Base-by-base conservation (phyloP, 2,113 vertebrate species). In the Hyla sarda region DNA sequence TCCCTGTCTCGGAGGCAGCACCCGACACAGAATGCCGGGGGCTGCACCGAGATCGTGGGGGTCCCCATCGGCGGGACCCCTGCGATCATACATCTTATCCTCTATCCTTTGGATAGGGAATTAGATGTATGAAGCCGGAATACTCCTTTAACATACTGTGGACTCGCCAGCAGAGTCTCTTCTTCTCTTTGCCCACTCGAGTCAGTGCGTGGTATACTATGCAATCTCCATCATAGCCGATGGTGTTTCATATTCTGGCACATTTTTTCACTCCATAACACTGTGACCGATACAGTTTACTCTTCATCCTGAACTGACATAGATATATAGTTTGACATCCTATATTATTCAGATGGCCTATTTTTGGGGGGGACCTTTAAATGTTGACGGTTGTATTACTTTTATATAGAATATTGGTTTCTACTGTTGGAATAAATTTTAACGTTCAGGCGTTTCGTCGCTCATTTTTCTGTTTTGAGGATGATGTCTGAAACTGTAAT, bases 401-500 rank as follows among this genome's bases (percentile, higher is more conserved):
- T 69, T 8, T 16, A 69, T 16, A 12, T 67, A 67, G 62, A 37
- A 71, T 71, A 71, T 71, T 41, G 11, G 16, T 32, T 67, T 34
- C 16, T 69, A 71, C 9, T 11, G 8, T 71, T 71, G 32, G 67
- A 71, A 71, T 71, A 71, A 71, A 71, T 71, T 12, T 71, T 71
- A 71, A 41, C 41, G 67, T 71, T 71, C 23, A 9, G 19, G 19
- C 23, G 16, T 71, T 30, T 71, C 9, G 1, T 71, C 8, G 32
- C 19, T 71, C 8, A 23, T 71, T 71, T 41, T 41, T 71, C 0
- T 71, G 7, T 9, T 16, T 32, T 17, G 28, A 67, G 32, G 65
- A 69, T 34, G 17, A 34, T 30, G 30, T 69, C 32, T 34, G 16
- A n/a, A n/a, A n/a, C n/a, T n/a, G n/a, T n/a, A n/a, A n/a, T n/a